Conservation (phyloP, 2,113 vertebrate genomes). For the Rafetus swinhoei region DNA sequence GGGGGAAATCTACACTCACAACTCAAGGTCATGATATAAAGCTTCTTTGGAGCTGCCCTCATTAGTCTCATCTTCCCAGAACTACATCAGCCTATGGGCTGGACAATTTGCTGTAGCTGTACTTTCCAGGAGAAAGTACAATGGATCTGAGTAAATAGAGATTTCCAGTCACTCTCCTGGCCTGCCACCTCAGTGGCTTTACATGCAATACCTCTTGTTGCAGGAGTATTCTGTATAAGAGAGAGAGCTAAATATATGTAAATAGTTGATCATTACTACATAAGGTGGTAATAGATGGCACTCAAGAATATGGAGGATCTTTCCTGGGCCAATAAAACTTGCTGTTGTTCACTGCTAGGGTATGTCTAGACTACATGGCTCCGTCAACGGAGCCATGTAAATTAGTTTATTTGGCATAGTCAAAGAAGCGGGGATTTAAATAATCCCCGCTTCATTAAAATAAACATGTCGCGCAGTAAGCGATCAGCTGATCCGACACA, state of each 20-base stretch:
- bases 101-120: not conserved
- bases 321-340: not conserved
- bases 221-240: not conserved
- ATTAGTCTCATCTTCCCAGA: not conserved
- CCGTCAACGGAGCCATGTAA: too few relatives aligned
- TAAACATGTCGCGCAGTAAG: too few relatives aligned
- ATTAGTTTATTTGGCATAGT: too few relatives aligned
- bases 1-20: not conserved
- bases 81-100: not conserved
- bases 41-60: not conserved
- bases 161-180: not conserved
- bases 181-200: not conserved
- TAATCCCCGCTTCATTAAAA: too few relatives aligned
- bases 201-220: not conserved
- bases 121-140: not conserved
- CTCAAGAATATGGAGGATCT: accelerated
- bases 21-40: accelerated
- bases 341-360: not conserved
- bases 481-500: too few relatives aligned
- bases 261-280: not conserved
- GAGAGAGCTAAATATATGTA: not conserved
- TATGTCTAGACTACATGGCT: too few relatives aligned
- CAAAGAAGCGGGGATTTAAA: too few relatives aligned
- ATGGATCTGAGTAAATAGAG: not conserved
- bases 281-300: not conserved